Evolutionary conservation across 2,888 invertebrate genomes (phyloP).

Genomic region (Habroteleia sp.): DNA sequence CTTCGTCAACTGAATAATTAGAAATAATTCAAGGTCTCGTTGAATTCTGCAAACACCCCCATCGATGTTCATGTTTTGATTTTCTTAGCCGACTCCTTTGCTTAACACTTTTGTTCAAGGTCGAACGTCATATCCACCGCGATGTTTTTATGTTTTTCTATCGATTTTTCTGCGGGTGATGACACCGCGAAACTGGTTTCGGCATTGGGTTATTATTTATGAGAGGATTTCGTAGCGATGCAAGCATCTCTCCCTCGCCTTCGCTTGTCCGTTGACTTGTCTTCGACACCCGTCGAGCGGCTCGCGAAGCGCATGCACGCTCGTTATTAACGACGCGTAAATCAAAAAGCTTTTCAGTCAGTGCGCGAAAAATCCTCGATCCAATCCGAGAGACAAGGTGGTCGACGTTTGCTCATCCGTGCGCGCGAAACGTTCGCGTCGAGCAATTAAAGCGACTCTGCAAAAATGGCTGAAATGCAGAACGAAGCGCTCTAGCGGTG

Average conservation of each 20-base stretch:
- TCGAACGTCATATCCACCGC: slow-evolving; percentile 30
- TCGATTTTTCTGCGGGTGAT: slow-evolving; percentile 37
- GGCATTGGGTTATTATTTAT: slow-evolving; percentile 51
- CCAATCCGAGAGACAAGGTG: slow-evolving; percentile 38
- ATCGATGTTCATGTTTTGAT: no score
- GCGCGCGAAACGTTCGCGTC: slow-evolving; percentile 23
- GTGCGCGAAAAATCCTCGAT: slow-evolving; percentile 47
- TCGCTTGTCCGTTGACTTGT: slow-evolving; percentile 56
- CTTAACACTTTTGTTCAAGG: no score
- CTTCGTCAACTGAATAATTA: no score
- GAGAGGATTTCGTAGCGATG: slow-evolving; percentile 53
- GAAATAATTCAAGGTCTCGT: no score
- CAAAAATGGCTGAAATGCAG: slow-evolving; percentile 8
- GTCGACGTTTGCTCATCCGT: slow-evolving; percentile 25
- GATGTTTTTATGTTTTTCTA: slow-evolving; percentile 35
- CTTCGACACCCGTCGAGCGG: slow-evolving; percentile 61
- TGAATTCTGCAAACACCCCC: no score
- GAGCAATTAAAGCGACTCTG: slow-evolving; percentile 35
- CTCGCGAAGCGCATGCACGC: slow-evolving; percentile 50
- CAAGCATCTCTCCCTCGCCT: slow-evolving; percentile 18
- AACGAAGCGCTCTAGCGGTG: slow-evolving; percentile 1
- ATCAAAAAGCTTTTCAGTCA: slow-evolving; percentile 54
- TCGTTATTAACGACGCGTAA: slow-evolving; percentile 65
- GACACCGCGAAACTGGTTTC: slow-evolving; percentile 39
- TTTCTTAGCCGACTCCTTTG: no score